Evolutionary conservation across 2,797 vertebrate species (phyloP).

Genomic region (Knipowitschia caucasica): DNA sequence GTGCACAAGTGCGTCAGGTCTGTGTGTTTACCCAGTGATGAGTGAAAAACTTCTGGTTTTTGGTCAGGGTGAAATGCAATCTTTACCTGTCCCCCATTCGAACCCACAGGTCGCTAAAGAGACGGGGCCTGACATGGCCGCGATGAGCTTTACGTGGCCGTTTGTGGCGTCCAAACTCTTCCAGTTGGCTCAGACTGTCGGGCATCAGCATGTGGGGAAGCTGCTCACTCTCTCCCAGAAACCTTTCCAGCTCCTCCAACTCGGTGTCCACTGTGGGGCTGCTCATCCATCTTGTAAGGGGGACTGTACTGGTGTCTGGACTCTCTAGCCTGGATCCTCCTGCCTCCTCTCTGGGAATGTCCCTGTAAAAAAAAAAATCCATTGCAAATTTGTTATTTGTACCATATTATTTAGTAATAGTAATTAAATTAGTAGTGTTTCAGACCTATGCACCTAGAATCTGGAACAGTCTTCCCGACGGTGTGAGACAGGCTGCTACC

Average conservation of each 20-base stretch:
- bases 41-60: no score
- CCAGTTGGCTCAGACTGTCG: conserved; percentile 95
- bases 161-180: conserved; percentile 93
- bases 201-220: conserved; percentile 89
- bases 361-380: conserved; percentile 29
- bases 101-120: conserved; percentile 98
- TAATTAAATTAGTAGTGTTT: no score
- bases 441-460: no score
- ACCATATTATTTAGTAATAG: no score
- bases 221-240: conserved; percentile 61
- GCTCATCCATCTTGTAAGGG: conserved; percentile 61
- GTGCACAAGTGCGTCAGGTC: no score
- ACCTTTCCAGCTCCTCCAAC: conserved; percentile 50
- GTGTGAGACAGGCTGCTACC: no score
- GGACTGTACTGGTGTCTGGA: conserved; percentile 15
- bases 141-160: conserved; percentile 86
- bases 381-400: no score
- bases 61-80: no score
- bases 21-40: no score
- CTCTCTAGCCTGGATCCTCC: conserved; percentile 40
- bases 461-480: no score
- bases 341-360: conserved; percentile 40
- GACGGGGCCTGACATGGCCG: conserved; percentile 80
- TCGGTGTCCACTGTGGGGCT: conserved; percentile 60
- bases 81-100: conserved; percentile 93